phyloP scores from a whole-genome alignment of 1,140 invertebrate genomes.

The Megathymus violae region DNA sequence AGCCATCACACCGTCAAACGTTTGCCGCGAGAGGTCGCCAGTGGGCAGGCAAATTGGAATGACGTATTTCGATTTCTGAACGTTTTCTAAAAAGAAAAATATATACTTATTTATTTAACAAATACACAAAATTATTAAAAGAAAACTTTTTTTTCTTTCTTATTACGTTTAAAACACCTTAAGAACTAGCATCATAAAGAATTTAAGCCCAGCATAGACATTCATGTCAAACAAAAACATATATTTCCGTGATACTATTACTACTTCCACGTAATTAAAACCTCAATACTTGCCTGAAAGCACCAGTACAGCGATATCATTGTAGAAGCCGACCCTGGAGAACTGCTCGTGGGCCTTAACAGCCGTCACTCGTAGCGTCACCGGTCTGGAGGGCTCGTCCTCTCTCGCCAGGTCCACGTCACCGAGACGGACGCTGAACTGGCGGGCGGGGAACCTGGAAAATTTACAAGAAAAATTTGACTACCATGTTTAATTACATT shows the following conservation, averaged over 20 bases:
- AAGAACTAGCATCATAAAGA: no score
- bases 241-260: no score
- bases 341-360: conserved; percentile 92
- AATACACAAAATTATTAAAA: conserved; percentile 13
- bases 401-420: conserved; percentile 93
- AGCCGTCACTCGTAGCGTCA: conserved; percentile 90
- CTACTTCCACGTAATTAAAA: no score
- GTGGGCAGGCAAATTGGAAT: conserved; percentile 94
- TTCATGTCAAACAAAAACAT: no score
- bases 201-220: no score
- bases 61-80: conserved; percentile 91
- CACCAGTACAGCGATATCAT: conserved; percentile 94
- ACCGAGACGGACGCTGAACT: conserved; percentile 94
- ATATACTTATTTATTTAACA: not conserved
- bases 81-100: conserved; percentile 82
- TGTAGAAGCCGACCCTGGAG: conserved; percentile 94
- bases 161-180: no score
- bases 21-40: conserved; percentile 82
- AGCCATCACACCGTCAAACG: conserved; percentile 87
- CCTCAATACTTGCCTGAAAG: conserved; percentile 84
- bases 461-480: no score
- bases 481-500: no score
- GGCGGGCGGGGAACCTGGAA: conserved; percentile 90
- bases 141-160: not conserved
- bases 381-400: conserved; percentile 91